Base-by-base conservation (phyloP, 1,140 invertebrate species). In the Ips nitidus region DNA sequence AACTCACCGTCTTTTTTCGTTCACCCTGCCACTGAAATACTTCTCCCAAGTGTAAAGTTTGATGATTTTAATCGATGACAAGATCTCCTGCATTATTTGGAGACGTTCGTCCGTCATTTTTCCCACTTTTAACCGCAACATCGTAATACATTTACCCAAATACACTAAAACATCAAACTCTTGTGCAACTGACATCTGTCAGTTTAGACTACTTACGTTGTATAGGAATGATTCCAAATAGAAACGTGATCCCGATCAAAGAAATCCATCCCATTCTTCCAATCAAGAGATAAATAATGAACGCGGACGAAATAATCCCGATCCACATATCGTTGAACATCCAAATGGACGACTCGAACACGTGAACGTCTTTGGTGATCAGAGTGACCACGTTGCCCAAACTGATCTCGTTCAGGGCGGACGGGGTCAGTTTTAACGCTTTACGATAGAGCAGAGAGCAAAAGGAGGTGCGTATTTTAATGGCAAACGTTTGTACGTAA, bases 41-140 rank as follows among this genome's bases (percentile, higher is more conserved):
- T 88, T 86, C 77, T 94, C 92, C 93, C 93, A 94, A 0, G 90
- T 88, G 76, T 94, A 94, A 91, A 96, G 94, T 81, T 97, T 97
- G 39, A 91, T 94, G 1, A 89, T 88, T 69, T 89, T 88, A 38
- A 91, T 91, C 8, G 89, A 89, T 42, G 86, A 85, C 36, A 95
- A 88, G 6, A 95, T 90, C 78, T 95, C 93, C 76, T 92, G 94
- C 84, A 94, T 95, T 4, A 94, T 77, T 56, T 90, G 83, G 1
- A 96, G 89, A 8, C 94, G 80, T 74, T 93, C 86, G 81, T 97
- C 94, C 0, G 93, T 95, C 22, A 73, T 74, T 55, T 74, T 70
- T 22, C 70, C 66, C 37, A 67, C 71, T 63, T 53, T 69, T n/a
- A 75, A 43, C 39, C 75, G 56, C 43, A 73, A 47, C 3, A 7